Conservation (phyloP, 2,113 vertebrate genomes). For the Motacilla tschutschensis region DNA sequence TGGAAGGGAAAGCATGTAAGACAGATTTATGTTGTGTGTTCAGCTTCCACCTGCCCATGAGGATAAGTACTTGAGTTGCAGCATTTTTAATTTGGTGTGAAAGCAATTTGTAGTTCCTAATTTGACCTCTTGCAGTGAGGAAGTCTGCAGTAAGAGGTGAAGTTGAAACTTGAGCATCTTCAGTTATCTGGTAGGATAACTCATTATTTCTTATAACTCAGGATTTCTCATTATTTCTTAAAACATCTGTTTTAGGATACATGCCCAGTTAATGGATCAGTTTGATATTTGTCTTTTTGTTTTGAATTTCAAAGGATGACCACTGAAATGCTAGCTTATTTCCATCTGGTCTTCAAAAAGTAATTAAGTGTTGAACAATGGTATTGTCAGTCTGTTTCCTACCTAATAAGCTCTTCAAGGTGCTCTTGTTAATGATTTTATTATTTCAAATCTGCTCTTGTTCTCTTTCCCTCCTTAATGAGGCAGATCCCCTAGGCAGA, state of each 20-base stretch:
- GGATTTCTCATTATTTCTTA: not conserved
- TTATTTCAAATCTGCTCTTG: constrained; percentile 1
- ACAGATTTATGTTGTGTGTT: not conserved
- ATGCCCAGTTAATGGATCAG: not conserved
- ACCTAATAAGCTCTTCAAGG: constrained; percentile 25
- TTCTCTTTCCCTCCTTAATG: constrained; percentile 21
- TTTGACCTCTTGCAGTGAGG: not conserved
- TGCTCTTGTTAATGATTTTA: constrained; percentile 34
- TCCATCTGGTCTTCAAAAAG: constrained; percentile 17
- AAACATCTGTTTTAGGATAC: not conserved
- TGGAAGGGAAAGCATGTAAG: fast-evolving
- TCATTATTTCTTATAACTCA: not conserved
- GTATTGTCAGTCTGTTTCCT: not conserved
- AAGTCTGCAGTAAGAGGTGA: not conserved
- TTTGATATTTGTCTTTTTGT: not conserved
- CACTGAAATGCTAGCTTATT: not conserved
- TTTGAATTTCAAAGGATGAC: not conserved
- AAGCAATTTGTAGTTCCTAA: not conserved
- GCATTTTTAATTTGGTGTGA: not conserved
- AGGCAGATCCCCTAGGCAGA: constrained; percentile 17
- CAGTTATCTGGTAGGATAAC: not conserved
- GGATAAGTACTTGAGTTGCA: not conserved
- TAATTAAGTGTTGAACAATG: constrained; percentile 3
- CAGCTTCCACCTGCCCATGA: not conserved
- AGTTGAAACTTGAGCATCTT: not conserved